Base-by-base conservation (phyloP, 37 sponge, comb jelly and placozoan genomes). In the Diacarnus erythraeanus region DNA sequence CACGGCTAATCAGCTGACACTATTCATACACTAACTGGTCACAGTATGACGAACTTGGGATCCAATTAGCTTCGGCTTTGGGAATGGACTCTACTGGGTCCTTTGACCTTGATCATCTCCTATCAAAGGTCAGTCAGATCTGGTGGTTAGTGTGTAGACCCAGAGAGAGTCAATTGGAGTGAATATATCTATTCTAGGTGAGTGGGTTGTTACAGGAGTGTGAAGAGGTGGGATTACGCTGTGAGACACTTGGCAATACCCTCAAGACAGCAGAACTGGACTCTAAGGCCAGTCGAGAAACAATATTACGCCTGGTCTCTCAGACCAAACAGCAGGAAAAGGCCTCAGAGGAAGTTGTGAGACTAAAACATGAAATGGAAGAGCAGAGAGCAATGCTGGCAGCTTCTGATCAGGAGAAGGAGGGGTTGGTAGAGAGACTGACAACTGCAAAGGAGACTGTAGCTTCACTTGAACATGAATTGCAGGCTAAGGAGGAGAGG, bases 231-330 rank as follows among this genome's bases (percentile, higher is more conserved):
- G 71, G 74, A 39, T n/a, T 64, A 33, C 82, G 63, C 38, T 31
- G 54, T 35, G 72, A 81, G 30, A 82, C 77, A 0, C 22, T 82
- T 26, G 47, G 63, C 0, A 79, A 63, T 33, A 82, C 43, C 60
- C 25, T 83, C 37, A 79, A 68, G 43, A 56, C 75, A 3, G 59
- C 63, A 38, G 85, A 84, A 42, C 80, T 89, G 44, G 90, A 89
- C 40, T 59, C 90, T 30, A 84, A 79, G 25, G 90, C 90, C 42
- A 84, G 57, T 77, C 81, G 93, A 36, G 89, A 92, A 83, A 92
- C 93, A 31, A 92, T 92, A 39, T 56, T 85, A 30, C 36, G 85
- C 41, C 77, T 92, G 31, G 93, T 88, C 21, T 67, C 86, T 35
- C 82, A 88, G 36, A 57, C 56, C 34, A 92, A 85, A 79, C 69